Evolutionary conservation across 2,797 vertebrate genomes (phyloP).

Genomic region (Cyprinella venusta): DNA sequence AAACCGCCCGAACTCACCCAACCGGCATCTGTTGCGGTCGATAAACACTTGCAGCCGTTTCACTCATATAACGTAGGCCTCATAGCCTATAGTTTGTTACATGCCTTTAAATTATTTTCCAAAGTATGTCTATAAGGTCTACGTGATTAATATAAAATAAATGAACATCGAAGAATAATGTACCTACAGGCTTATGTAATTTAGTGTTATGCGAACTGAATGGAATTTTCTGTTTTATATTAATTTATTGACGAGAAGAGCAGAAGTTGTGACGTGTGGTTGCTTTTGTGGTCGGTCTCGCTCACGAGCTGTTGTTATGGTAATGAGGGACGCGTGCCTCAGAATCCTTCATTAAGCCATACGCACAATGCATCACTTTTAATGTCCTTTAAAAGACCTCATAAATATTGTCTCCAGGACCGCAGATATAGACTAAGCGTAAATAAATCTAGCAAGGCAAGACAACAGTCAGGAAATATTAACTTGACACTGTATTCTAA

Average conservation of each 20-base stretch:
- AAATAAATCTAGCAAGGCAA: background rate
- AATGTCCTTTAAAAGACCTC: background rate
- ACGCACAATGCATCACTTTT: constrained; percentile 28
- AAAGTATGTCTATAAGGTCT: background rate
- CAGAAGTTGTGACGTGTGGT: background rate
- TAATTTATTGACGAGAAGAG: background rate
- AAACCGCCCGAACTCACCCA: constrained; percentile 60
- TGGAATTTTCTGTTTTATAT: background rate
- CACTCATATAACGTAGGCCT: background rate
- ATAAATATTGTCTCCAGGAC: background rate
- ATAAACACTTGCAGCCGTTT: background rate
- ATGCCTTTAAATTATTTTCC: background rate
- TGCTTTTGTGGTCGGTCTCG: constrained; percentile 18
- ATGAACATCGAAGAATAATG: background rate
- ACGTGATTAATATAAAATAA: background rate
- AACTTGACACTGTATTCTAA: background rate
- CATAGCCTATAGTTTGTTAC: background rate
- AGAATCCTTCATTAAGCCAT: constrained; percentile 60
- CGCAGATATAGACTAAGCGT: background rate
- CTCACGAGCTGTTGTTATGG: constrained; percentile 64
- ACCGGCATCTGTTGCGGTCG: constrained; percentile 54
- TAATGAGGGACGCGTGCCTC: constrained; percentile 71
- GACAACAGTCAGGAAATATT: background rate
- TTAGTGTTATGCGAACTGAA: background rate
- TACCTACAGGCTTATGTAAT: background rate